These are phyloP conservation scores for Nephrocerus scutellatus DNA, from an alignment of 2,888 invertebrate genomes.

Conservation along the genomic window DNA sequence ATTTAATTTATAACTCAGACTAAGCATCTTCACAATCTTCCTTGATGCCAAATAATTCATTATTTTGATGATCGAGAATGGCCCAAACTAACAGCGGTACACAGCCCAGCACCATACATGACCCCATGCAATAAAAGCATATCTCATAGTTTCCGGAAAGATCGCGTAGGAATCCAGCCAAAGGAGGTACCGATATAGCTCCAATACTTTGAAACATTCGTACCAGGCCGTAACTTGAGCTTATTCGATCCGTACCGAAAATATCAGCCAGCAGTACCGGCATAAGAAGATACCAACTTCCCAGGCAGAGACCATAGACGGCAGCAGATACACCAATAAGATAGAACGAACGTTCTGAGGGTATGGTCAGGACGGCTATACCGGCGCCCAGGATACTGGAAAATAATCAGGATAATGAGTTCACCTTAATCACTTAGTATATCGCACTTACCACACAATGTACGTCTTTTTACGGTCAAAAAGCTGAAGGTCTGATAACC, in stretches of 20 bases:
- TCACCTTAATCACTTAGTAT: constrained; percentile 2
- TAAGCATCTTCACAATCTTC: too few species aligned
- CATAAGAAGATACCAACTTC: constrained; percentile 69
- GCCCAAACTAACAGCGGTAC: constrained; percentile 55
- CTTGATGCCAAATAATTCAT: constrained; percentile 34
- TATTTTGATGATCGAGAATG: constrained; percentile 38
- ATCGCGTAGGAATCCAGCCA: constrained; percentile 62
- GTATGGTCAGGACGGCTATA: constrained; percentile 59
- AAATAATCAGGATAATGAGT: constrained; percentile 10
- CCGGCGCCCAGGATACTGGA: constrained; percentile 64
- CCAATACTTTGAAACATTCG: constrained; percentile 70
- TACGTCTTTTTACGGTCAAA: constrained; percentile 67
- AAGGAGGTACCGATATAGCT: constrained; percentile 65
- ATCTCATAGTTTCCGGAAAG: constrained; percentile 64
- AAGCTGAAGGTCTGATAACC: constrained; percentile 64
- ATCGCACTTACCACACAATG: constrained; percentile 54
- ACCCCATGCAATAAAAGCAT: constrained; percentile 70
- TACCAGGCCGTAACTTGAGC: constrained; percentile 67
- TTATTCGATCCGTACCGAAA: constrained; percentile 67
- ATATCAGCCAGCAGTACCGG: constrained; percentile 67
- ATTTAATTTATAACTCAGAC: too few species aligned
- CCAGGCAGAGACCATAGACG: constrained; percentile 64
- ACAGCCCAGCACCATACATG: constrained; percentile 66
- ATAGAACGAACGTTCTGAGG: constrained; percentile 59
- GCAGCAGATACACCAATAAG: constrained; percentile 60